A percentile compares a stretch with the other conserved stretches of the same genome.
Evolutionary conservation across 2,797 vertebrate species (phyloP).

Genomic region (Acanthurus tractus): DNA sequence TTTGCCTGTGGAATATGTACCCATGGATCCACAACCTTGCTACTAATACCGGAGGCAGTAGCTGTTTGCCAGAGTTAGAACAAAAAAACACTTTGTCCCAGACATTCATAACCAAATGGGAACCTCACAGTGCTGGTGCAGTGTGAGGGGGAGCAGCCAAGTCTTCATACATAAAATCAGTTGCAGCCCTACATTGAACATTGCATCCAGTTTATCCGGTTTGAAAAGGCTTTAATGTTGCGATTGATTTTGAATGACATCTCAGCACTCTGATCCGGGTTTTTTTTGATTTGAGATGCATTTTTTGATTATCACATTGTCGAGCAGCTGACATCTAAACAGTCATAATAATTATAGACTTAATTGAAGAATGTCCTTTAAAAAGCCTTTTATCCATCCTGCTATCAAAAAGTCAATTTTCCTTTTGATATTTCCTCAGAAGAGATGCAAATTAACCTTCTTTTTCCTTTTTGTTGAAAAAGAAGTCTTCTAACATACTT

Average conservation of each 20-base stretch:
- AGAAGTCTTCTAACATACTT: constrained; percentile 68
- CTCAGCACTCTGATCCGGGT: constrained; percentile 19
- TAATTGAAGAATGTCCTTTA: constrained; percentile 27
- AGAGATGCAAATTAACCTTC: constrained; percentile 35
- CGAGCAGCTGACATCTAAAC: constrained; percentile 6
- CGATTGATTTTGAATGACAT: constrained; percentile 19
- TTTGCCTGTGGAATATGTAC: constrained; percentile 75
- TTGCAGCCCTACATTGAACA: constrained; percentile 20
- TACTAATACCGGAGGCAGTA: constrained; percentile 60
- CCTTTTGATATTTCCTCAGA: constrained; percentile 29
- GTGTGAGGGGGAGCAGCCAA: constrained; percentile 22
- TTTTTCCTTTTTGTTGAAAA: constrained; percentile 12
- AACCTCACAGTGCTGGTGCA: constrained; percentile 37
- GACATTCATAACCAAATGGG: constrained; percentile 46
- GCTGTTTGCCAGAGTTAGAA: constrained; percentile 52
- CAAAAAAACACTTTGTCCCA: constrained; percentile 38
- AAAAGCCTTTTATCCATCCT: constrained; percentile 10
- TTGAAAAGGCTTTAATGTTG: constrained; percentile 15
- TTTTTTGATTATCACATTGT: background rate
- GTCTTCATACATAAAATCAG: constrained; percentile 31
- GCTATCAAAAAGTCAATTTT: constrained; percentile 12
- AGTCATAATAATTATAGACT: constrained; percentile 15
- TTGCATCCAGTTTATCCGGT: constrained; percentile 9
- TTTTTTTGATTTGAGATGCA: background rate
- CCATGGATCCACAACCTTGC: constrained; percentile 72